These are phyloP conservation scores for Alcedo quadribrachys DNA, from an alignment of 2,797 vertebrate genomes.

Conservation along the genomic window DNA sequence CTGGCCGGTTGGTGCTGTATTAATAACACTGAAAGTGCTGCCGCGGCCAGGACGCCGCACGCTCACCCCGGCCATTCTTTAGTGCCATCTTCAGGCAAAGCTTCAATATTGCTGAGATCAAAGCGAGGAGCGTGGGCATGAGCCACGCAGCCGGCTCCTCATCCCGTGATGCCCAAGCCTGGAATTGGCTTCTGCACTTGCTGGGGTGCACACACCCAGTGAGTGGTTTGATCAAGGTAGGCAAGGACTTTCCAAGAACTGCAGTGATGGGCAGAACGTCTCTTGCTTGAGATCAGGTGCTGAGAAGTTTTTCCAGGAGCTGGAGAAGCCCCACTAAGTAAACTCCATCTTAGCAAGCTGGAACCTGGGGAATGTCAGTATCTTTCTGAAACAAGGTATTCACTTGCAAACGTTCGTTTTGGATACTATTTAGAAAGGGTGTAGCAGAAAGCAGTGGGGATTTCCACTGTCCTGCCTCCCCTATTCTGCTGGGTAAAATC, in stretches of 20 bases:
- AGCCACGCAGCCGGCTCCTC: background rate
- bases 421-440: background rate
- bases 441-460: background rate
- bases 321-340: background rate
- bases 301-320: background rate
- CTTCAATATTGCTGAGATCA: constrained; percentile 35
- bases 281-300: no score
- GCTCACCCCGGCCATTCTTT: constrained; percentile 60
- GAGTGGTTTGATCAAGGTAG: background rate
- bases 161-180: fast-evolving
- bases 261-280: fast-evolving
- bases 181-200: fast-evolving
- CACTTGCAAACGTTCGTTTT: background rate
- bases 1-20: background rate
- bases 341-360: background rate
- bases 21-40: background rate
- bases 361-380: background rate
- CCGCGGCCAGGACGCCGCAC: background rate
- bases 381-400: background rate
- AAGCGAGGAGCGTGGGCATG: background rate
- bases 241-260: background rate
- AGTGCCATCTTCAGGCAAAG: constrained; percentile 77
- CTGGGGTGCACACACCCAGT: fast-evolving
- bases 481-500: background rate
- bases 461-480: background rate